phyloP scores from a whole-genome alignment of 2,888 invertebrate species.

The Sialis fuliginosa region DNA sequence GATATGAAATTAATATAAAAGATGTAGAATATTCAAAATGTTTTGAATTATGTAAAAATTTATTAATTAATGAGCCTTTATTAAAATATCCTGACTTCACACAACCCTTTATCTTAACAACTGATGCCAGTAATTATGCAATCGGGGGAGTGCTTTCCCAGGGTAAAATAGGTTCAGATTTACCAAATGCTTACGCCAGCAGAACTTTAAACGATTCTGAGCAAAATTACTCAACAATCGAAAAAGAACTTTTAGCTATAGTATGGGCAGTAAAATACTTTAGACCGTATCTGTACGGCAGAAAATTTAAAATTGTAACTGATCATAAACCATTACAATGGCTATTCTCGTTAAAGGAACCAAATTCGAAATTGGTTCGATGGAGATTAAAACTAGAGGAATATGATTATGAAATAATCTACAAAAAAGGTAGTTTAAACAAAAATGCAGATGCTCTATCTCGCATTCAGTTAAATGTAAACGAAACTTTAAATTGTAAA shows the following conservation, averaged over 20 bases:
- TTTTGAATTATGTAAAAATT: conserved; percentile 12
- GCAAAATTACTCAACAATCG: conserved; percentile 5
- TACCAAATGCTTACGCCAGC: conserved; percentile 7
- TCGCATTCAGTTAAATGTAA: conserved; percentile 5
- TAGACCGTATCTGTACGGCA: conserved; percentile 11
- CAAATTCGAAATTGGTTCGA: conserved; percentile 6
- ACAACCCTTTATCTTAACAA: conserved; percentile 14
- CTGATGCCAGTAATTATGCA: conserved; percentile 13
- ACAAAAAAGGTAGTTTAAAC: conserved; percentile 15
- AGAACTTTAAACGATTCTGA: conserved; percentile 5
- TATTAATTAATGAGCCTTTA: conserved; percentile 12
- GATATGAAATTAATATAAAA: conserved; percentile 5
- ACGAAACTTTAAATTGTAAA: too few relatives aligned
- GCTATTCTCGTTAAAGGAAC: conserved; percentile 6
- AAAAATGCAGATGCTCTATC: conserved; percentile 16
- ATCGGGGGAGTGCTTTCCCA: conserved; percentile 11
- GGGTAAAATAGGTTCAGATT: conserved; percentile 4
- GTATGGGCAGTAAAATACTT: conserved; percentile 9
- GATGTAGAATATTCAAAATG: conserved; percentile 3
- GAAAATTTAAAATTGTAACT: conserved; percentile 9
- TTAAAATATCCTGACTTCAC: conserved; percentile 13
- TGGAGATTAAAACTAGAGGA: conserved; percentile 7
- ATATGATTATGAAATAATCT: conserved; percentile 9
- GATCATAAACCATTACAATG: conserved; percentile 9
- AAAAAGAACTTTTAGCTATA: conserved; percentile 10